Evolutionary conservation across 1,140 invertebrate genomes (phyloP).

Genomic region (Pogonomyrmex barbatus): DNA sequence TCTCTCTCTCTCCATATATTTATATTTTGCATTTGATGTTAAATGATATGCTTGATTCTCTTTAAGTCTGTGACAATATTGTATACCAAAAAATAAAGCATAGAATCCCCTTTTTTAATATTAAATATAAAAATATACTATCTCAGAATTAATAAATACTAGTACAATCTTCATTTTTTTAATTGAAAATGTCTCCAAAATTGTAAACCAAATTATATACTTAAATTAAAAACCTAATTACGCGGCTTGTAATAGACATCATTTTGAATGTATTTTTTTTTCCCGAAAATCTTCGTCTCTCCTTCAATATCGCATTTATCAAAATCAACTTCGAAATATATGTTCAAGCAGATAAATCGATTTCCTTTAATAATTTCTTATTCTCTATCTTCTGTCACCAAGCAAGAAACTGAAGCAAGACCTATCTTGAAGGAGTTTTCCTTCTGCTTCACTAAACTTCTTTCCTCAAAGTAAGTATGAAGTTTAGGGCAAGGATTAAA

Average conservation of each 20-base stretch:
- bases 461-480: constrained; percentile 61
- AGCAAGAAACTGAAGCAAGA: constrained; percentile 50
- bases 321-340: constrained; percentile 28
- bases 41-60: too few relatives aligned
- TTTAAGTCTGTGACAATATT: too few relatives aligned
- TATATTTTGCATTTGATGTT: too few relatives aligned
- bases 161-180: background rate
- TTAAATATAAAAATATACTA: background rate
- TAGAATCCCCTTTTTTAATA: too few relatives aligned
- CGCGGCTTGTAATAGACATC: constrained; percentile 9
- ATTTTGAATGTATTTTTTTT: background rate
- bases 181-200: constrained; percentile 4
- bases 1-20: too few relatives aligned
- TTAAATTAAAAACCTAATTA: background rate
- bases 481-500: constrained; percentile 56
- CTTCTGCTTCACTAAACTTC: constrained; percentile 57
- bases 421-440: constrained; percentile 47
- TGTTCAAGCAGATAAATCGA: constrained; percentile 52
- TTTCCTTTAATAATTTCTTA: constrained; percentile 57
- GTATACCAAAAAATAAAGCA: background rate
- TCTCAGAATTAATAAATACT: background rate
- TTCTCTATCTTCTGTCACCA: constrained; percentile 22
- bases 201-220: background rate
- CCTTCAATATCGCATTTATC: background rate
- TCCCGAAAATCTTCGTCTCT: background rate